Conservation (phyloP, 2,888 invertebrate genomes). For the Drosophila planitibia region DNA sequence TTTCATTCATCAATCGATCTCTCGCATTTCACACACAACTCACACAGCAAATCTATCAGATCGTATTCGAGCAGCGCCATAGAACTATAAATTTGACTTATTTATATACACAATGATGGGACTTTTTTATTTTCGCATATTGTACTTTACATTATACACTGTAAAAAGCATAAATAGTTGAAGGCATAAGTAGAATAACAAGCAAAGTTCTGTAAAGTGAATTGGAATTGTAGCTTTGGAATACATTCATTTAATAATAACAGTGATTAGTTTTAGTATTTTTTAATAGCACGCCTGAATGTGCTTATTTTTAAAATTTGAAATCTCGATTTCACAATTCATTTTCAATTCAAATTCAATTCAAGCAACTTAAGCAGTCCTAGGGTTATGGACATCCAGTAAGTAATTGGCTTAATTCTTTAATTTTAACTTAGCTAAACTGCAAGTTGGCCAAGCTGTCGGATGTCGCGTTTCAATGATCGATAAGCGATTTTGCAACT, state of each 20-base stretch:
- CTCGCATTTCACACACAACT: slow-evolving; percentile 2
- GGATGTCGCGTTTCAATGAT: slow-evolving; percentile 21
- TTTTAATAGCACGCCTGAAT: background rate
- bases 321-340: background rate
- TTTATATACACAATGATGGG: slow-evolving; percentile 39
- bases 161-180: background rate
- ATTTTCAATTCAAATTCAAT: background rate
- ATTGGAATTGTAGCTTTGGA: background rate
- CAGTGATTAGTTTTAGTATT: background rate
- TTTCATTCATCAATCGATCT: slow-evolving; percentile 10
- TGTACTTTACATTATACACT: background rate
- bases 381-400: slow-evolving; percentile 17
- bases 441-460: slow-evolving; percentile 13
- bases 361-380: slow-evolving; percentile 14
- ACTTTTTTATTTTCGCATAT: slow-evolving; percentile 4
- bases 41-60: slow-evolving; percentile 10
- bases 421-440: background rate
- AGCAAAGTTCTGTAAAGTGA: background rate
- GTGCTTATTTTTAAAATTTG: background rate
- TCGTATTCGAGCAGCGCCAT: background rate
- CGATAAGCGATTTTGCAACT: slow-evolving; percentile 62
- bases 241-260: background rate
- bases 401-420: slow-evolving; percentile 11
- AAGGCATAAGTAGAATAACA: background rate
- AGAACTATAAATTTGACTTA: slow-evolving; percentile 14